phyloP scores from a whole-genome alignment of 2,113 vertebrate genomes.

The Nycticorax nycticorax region DNA sequence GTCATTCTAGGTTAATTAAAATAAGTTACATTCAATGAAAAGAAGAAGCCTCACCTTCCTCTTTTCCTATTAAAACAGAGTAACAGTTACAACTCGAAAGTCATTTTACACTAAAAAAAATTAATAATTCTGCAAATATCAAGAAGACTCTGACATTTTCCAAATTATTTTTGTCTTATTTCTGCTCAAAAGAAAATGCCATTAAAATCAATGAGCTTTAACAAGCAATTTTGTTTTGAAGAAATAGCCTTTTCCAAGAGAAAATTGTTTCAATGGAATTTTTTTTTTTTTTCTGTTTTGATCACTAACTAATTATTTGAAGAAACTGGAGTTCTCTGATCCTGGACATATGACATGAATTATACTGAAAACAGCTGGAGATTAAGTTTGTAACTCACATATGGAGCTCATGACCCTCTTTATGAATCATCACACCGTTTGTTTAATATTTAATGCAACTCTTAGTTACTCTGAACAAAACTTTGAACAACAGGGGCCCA shows the following conservation, averaged over 20 bases:
- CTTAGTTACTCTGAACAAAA: conserved; percentile 49
- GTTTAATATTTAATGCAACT: conserved; percentile 65
- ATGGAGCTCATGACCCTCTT: conserved; percentile 60
- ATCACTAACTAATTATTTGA: conserved; percentile 42
- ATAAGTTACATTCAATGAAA: background rate
- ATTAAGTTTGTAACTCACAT: conserved; percentile 59
- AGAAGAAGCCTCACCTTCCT: background rate
- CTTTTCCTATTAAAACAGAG: background rate
- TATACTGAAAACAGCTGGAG: conserved; percentile 61
- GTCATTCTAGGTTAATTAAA: conserved; percentile 10
- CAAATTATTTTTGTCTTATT: conserved; percentile 29
- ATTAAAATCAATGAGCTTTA: conserved; percentile 36
- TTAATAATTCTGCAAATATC: background rate
- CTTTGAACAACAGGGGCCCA: conserved; percentile 13
- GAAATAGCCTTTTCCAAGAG: background rate
- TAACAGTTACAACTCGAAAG: background rate
- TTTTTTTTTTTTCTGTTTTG: conserved; percentile 6
- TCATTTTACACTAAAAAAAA: background rate
- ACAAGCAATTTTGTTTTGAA: conserved; percentile 31
- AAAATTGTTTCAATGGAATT: conserved; percentile 6
- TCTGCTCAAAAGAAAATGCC: background rate
- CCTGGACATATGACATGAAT: conserved; percentile 39
- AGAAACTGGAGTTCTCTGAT: conserved; percentile 52
- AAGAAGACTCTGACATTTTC: conserved; percentile 13
- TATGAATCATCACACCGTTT: conserved; percentile 62